These are phyloP conservation scores for Phacellophora camtschatica DNA, from an alignment of 30 jellyfish, hydroid and myxozoan species.

Conservation along the genomic window DNA sequence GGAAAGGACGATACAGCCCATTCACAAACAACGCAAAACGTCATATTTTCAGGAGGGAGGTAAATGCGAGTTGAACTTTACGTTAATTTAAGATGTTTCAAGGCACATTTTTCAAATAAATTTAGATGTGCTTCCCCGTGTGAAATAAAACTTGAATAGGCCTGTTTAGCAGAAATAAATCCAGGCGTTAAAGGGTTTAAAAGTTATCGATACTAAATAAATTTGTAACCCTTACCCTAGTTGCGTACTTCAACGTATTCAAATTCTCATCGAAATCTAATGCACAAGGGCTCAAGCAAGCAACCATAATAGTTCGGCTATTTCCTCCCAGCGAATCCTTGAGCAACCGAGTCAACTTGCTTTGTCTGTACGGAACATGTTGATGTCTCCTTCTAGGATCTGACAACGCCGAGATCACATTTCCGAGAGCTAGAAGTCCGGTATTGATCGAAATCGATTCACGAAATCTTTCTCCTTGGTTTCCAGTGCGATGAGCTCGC, in stretches of 20 bases:
- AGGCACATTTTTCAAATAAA: too few species aligned
- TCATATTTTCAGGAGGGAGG: too few species aligned
- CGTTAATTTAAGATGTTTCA: too few species aligned
- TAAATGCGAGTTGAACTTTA: too few species aligned
- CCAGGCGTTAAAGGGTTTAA: too few species aligned
- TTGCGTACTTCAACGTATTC: slow-evolving; percentile 79
- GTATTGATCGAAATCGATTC: slow-evolving; percentile 92
- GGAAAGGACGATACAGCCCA: too few species aligned
- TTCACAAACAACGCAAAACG: too few species aligned
- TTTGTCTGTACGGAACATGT: slow-evolving; percentile 95
- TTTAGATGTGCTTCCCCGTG: too few species aligned
- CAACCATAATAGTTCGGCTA: slow-evolving; percentile 86
- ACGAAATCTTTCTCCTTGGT: slow-evolving; percentile 93
- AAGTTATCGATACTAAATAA: too few species aligned
- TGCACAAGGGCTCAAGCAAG: slow-evolving; percentile 85
- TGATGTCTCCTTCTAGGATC: slow-evolving; percentile 74
- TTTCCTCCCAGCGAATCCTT: slow-evolving; percentile 98
- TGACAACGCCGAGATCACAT: slow-evolving; percentile 91
- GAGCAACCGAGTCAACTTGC: slow-evolving; percentile 90
- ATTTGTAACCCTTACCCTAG: slow-evolving; percentile 93
- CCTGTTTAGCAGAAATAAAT: too few species aligned
- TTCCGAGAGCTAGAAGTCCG: slow-evolving; percentile 95
- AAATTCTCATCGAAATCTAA: slow-evolving; percentile 86
- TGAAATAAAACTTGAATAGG: too few species aligned
- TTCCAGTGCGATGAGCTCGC: slow-evolving; percentile 93